Base-by-base conservation (phyloP, 2,797 vertebrate species). In the Myotis daubentonii region DNA sequence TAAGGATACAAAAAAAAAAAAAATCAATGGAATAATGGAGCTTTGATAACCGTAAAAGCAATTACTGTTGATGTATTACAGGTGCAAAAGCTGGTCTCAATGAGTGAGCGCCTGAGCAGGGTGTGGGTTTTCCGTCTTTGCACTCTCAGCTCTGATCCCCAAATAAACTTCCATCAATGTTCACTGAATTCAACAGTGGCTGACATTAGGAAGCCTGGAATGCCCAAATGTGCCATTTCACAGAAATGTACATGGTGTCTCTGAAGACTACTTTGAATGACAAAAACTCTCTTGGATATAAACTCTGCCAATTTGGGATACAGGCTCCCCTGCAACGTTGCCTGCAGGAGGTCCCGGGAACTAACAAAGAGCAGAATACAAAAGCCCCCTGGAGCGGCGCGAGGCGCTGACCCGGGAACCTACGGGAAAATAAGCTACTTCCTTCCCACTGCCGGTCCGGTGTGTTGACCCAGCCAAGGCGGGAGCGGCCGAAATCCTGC, bases 111-210 rank as follows among this genome's bases (percentile, higher is more conserved):
- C 47, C 65, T 22, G n/a, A 30, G 16, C 17, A 23, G 22, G 16
- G 30, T n/a, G 28, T 51, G 33, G 68, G 38, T 70, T 33, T 41
- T 82, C n/a, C 70, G 44, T 47, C 44, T 75, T 38, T 49, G 51
- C 30, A 33, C 33, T 82, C 65, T 70, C 83, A 44, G 30, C n/a
- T 89, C 38, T 36, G 36, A 74, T 33, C 22, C 62, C 75, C 22
- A 95, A 93, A 75, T 70, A 93, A 94, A 84, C 76, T 84, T 87
- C 51, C 38, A 57, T 13, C 65, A 84, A 84, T 10, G 74, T 47
- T 94, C 62, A 68, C 19, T 57, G 71, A 81, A 13, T 53, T 28
- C 66, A 93, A 75, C 0, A 89, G 28, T 3, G 22, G 47, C 71
- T 70, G 19, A 51, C 33, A 82, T 57, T 19, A 47, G 7, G 65